These are phyloP conservation scores for Pachydiplax longipennis DNA, from an alignment of 2,888 invertebrate species.

Conservation along the genomic window DNA sequence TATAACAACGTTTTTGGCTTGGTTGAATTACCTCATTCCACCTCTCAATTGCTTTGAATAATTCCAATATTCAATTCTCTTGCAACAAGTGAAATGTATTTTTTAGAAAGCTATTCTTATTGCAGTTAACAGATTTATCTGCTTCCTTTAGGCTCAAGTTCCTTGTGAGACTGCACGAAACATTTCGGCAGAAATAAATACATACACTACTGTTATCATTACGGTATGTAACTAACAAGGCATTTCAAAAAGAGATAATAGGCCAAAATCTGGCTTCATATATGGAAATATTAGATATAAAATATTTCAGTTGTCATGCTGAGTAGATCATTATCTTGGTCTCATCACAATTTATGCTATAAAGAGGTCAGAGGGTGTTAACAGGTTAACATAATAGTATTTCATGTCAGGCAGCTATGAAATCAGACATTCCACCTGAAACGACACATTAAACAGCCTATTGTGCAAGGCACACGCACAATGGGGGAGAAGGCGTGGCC, in stretches of 20 bases:
- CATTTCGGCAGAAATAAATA: conserved; percentile 2
- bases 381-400: conserved; percentile 1
- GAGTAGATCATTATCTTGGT: conserved; percentile 33
- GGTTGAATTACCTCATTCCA: background rate
- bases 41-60: conserved; percentile 16
- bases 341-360: conserved; percentile 35
- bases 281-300: conserved; percentile 43
- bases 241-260: conserved; percentile 39
- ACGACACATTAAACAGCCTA: background rate
- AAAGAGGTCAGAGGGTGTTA: conserved; percentile 21
- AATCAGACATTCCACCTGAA: conserved; percentile 4
- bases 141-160: conserved; percentile 11
- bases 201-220: conserved; percentile 19
- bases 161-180: conserved; percentile 18
- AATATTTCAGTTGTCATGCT: conserved; percentile 36
- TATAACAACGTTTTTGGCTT: conserved; percentile 21
- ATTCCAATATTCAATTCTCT: conserved; percentile 14
- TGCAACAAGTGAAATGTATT: background rate
- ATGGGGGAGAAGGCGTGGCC: conserved; percentile 11
- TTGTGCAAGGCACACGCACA: conserved; percentile 21
- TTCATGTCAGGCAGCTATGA: background rate
- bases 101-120: conserved; percentile 17
- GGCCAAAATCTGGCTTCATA: conserved; percentile 32
- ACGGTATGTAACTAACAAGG: conserved; percentile 39
- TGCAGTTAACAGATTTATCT: conserved; percentile 26